Evolutionary conservation across 2,113 vertebrate species (phyloP).

Genomic region (Agelaius phoeniceus): DNA sequence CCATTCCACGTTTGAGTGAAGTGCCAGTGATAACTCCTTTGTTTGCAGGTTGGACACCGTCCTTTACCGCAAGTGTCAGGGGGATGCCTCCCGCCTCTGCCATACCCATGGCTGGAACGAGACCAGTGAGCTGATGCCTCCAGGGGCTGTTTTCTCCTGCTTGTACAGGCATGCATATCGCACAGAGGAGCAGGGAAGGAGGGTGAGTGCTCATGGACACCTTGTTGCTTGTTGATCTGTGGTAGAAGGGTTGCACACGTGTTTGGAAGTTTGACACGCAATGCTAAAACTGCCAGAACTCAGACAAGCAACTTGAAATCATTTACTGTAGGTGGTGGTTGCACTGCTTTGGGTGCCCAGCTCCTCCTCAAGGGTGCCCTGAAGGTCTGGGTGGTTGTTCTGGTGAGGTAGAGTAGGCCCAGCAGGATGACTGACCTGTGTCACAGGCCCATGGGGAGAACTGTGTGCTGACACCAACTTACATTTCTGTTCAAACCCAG

Average conservation of each 20-base stretch:
- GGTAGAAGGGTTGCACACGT: not conserved
- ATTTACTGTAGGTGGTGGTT: not conserved
- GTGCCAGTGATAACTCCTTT: not conserved
- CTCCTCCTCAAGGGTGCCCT: not conserved
- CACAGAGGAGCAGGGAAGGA: slow-evolving; percentile 89
- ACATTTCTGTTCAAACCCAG: rapidly evolving
- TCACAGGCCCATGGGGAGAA: rapidly evolving
- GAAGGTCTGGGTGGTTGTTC: not conserved
- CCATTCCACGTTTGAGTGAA: rapidly evolving
- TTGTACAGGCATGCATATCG: slow-evolving; percentile 95
- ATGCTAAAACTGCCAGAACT: not conserved
- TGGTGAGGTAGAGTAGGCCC: not conserved
- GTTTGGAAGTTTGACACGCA: not conserved
- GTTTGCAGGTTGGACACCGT: slow-evolving; percentile 86
- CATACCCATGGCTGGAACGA: slow-evolving; percentile 96
- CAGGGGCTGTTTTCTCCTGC: slow-evolving; percentile 94
- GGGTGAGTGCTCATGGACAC: slow-evolving; percentile 73
- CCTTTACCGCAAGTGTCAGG: slow-evolving; percentile 94
- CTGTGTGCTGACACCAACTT: not conserved
- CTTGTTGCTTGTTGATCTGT: not conserved
- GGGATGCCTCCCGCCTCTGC: slow-evolving; percentile 92
- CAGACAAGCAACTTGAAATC: not conserved
- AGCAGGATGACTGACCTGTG: not conserved
- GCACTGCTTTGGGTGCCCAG: rapidly evolving
- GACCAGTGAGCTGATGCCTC: slow-evolving; percentile 91